Evolutionary conservation across 1,140 invertebrate genomes (phyloP), one percentile per base, ranked within the genome.

Genomic region (Drosophila pruinosa): DNA sequence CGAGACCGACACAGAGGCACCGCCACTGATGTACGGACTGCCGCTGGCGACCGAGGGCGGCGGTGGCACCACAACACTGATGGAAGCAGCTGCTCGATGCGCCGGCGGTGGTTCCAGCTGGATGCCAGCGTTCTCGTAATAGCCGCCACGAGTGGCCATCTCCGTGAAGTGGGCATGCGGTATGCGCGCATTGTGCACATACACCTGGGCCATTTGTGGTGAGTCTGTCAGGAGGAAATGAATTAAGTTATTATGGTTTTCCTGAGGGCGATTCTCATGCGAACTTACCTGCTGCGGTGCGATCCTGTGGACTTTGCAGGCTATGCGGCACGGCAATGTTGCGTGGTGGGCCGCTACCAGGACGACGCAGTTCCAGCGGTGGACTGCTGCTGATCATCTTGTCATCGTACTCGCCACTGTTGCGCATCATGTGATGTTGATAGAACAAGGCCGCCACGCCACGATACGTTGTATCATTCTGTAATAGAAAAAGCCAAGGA

Each of bases 191-290:
- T 90, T 90, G 43, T 91, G 90, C 83, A 94, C 92, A 78, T 95
- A 95, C 1, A 95, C 93, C 85, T 95, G 95, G 1, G 94, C 94
- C 17, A 95, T 93, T 91, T 94, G 94, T 1, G 95, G 95, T 48
- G 95, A 96, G 78, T 95, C 93, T 93, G 24, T 6, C 6, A 39
- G 28, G 3, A 3, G 8, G 26, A 0, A 7, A 64, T 19, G 14
- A 8, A 5, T 7, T 31, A 10, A 31, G 15, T 0, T 17, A 45
- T 2, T 24, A 24, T 6, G 12, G 2, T 8, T 28, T 7, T 12
- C n/a, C n/a, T n/a, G n/a, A n/a, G 3, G 10, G 6, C 8, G 8
- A 21, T n/a, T 4, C 3, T 28, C 2, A 1, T 2, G 1, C 10
- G 17, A n/a, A 90, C 89, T 92, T 90, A 94, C 94, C 96, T 41